A percentile compares a stretch with the other conserved stretches of the same genome.
Conservation (phyloP, 1,140 invertebrate genomes). For the Chlorops oryzae region DNA sequence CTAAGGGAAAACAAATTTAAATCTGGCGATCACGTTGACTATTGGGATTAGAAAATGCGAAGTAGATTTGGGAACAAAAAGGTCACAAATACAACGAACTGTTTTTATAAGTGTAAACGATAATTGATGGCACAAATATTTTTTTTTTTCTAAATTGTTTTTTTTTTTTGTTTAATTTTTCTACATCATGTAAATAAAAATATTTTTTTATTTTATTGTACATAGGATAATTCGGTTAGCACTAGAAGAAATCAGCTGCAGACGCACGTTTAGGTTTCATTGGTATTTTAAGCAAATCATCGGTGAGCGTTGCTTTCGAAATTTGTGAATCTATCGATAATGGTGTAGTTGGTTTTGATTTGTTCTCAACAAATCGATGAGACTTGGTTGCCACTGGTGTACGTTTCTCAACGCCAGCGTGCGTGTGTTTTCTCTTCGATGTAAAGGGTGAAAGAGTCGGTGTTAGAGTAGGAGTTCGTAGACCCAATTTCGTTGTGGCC, state of each 20-base stretch:
- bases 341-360: too few relatives aligned
- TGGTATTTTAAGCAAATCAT: conserved; percentile 72
- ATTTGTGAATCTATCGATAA: conserved; percentile 3
- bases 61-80: conserved; percentile 2
- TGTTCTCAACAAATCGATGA: too few relatives aligned
- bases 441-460: conserved; percentile 48
- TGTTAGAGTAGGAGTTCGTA: conserved; percentile 42
- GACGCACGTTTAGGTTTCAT: conserved; percentile 54
- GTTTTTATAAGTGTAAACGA: too few relatives aligned
- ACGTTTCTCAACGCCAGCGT: too few relatives aligned
- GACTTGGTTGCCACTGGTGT: conserved; percentile 47
- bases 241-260: conserved; percentile 53
- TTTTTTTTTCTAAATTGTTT: too few relatives aligned
- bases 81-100: too few relatives aligned
- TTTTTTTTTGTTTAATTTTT: too few relatives aligned
- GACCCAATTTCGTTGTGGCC: conserved; percentile 58
- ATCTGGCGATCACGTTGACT: conserved; percentile 82
- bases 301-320: conserved; percentile 54
- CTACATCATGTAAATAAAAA: too few relatives aligned
- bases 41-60: conserved; percentile 61
- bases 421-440: conserved; percentile 45
- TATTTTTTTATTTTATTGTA: too few relatives aligned
- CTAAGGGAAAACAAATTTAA: conserved; percentile 67
- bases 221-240: too few relatives aligned
- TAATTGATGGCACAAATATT: too few relatives aligned